phyloP scores from a whole-genome alignment of 2,113 vertebrate genomes.

The Martes martes region DNA sequence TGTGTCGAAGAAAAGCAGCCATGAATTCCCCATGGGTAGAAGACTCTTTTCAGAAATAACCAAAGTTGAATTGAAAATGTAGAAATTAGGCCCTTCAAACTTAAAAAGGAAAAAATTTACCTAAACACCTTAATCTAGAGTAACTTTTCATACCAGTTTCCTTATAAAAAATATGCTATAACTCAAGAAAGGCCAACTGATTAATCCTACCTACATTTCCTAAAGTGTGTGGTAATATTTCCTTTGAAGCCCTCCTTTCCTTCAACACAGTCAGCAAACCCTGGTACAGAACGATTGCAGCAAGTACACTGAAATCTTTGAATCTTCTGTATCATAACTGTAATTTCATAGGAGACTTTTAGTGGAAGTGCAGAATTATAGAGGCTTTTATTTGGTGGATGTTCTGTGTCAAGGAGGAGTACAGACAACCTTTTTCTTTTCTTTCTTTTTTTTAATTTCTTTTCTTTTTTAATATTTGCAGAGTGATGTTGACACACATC shows the following conservation, averaged over 20 bases:
- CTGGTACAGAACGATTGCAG: not conserved
- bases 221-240: not conserved
- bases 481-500: slow-evolving; percentile 49
- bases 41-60: not conserved
- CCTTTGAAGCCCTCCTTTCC: not conserved
- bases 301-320: not conserved
- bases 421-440: not conserved
- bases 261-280: not conserved
- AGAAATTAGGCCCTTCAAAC: not conserved
- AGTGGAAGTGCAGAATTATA: not conserved
- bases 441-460: not conserved
- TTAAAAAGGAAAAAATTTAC: not conserved
- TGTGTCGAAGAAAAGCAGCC: not conserved
- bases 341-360: slow-evolving; percentile 8
- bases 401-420: not conserved
- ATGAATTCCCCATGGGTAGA: not conserved
- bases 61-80: not conserved
- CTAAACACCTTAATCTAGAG: not conserved
- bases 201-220: not conserved
- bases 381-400: not conserved
- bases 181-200: not conserved
- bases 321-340: not conserved
- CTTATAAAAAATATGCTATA: not conserved
- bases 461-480: not conserved
- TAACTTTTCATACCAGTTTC: not conserved